phyloP scores from a whole-genome alignment of 2,888 invertebrate species.

The Thecocarcelia acutangulata region DNA sequence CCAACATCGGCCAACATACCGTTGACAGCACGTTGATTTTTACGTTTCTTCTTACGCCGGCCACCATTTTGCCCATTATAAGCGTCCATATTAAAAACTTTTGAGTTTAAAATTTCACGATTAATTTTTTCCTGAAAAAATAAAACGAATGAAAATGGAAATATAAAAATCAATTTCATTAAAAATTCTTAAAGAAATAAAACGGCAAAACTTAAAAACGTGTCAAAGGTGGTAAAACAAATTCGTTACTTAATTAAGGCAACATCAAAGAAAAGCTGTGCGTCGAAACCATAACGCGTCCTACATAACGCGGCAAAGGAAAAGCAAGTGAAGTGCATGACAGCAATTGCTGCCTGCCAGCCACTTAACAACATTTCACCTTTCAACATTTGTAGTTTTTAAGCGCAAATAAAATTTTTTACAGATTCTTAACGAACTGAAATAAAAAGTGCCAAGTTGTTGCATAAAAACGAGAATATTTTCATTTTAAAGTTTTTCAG shows the following conservation, averaged over 20 bases:
- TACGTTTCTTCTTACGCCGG: slow-evolving; percentile 77
- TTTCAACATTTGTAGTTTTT: not conserved
- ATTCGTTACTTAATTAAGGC: slow-evolving; percentile 22
- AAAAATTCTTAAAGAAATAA: not conserved
- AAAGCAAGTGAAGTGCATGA: not conserved
- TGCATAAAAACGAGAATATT: slow-evolving; percentile 16
- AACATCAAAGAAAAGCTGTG: not conserved
- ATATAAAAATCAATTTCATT: slow-evolving; percentile 10
- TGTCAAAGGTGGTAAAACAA: slow-evolving; percentile 1
- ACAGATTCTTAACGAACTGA: slow-evolving; percentile 1
- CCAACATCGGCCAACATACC: slow-evolving; percentile 70
- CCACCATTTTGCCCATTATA: slow-evolving; percentile 70
- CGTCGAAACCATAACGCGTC: not conserved
- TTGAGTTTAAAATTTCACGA: slow-evolving; percentile 81
- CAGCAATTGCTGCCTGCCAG: not conserved
- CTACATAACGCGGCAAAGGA: slow-evolving; percentile 10
- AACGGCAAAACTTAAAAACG: not conserved
- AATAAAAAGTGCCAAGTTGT: slow-evolving; percentile 18
- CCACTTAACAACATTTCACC: too few relatives aligned
- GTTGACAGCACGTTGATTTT: slow-evolving; percentile 79
- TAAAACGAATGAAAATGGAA: too few relatives aligned
- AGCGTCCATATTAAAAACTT: slow-evolving; percentile 79
- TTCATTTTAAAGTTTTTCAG: slow-evolving; percentile 46
- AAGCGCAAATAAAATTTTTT: not conserved
- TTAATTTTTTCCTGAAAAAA: slow-evolving; percentile 80